Conservation (phyloP, 2,797 vertebrate species). For the Poeciliopsis turneri region DNA sequence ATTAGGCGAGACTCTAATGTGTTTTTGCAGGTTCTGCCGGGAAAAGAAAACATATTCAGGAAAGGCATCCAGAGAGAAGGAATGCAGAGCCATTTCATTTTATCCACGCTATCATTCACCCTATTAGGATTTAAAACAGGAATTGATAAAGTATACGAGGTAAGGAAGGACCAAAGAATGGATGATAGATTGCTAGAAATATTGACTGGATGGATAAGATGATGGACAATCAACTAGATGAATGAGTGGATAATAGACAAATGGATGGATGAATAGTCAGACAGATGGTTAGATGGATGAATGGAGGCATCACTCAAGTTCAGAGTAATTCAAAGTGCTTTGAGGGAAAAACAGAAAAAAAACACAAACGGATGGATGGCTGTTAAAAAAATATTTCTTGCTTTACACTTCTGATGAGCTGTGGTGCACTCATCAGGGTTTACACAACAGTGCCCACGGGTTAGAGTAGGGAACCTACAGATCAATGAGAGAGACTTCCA, state of each 20-base stretch:
- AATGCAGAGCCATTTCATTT: constrained; percentile 18
- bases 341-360: neutral
- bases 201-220: neutral
- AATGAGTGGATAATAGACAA: neutral
- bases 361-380: neutral
- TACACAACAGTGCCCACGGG: constrained; percentile 33
- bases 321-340: no score
- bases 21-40: constrained; percentile 17
- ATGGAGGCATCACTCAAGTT: no score
- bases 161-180: neutral
- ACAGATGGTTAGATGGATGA: no score
- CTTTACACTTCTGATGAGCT: constrained; percentile 21
- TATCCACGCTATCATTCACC: constrained; percentile 20
- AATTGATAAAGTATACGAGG: neutral
- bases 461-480: constrained; percentile 15
- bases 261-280: neutral
- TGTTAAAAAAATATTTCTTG: neutral
- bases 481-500: constrained; percentile 33
- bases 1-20: constrained; percentile 11
- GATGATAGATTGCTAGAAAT: neutral
- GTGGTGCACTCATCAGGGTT: constrained; percentile 19
- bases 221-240: neutral
- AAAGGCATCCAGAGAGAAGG: constrained; percentile 10
- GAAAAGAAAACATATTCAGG: constrained; percentile 18
- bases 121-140: neutral